Conservation (phyloP, 2,797 vertebrate species). For the Brachymystax lenok region DNA sequence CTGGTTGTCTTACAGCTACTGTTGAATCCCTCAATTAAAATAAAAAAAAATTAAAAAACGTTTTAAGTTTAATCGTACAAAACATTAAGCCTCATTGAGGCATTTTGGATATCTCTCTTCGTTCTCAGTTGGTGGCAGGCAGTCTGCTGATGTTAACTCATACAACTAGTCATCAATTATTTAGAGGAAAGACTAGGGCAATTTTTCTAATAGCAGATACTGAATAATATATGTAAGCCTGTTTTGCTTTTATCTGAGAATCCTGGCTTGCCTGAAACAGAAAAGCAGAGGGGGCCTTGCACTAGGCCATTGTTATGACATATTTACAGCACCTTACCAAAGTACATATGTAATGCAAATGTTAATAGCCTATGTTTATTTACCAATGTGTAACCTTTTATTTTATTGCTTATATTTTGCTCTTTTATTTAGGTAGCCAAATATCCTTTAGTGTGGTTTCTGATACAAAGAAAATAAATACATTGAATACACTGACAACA, state of each 20-base stretch:
- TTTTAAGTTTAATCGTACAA: constrained; percentile 43
- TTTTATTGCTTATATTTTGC: too few relatives aligned
- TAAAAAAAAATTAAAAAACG: constrained; percentile 22
- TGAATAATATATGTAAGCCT: constrained; percentile 53
- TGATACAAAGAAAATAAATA: too few relatives aligned
- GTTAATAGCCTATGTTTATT: too few relatives aligned
- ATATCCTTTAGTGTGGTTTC: too few relatives aligned
- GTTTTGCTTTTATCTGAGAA: background rate
- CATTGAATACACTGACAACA: too few relatives aligned
- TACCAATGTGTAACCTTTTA: too few relatives aligned
- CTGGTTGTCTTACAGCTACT: constrained; percentile 23
- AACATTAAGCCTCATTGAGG: constrained; percentile 46
- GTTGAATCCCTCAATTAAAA: constrained; percentile 51
- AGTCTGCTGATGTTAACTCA: constrained; percentile 51
- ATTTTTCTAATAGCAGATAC: constrained; percentile 48
- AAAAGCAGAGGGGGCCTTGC: background rate
- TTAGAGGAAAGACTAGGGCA: constrained; percentile 42
- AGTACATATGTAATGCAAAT: too few relatives aligned
- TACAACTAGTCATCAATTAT: constrained; percentile 50
- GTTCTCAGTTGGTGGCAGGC: constrained; percentile 26
- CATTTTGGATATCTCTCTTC: constrained; percentile 31
- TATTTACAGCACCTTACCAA: too few relatives aligned
- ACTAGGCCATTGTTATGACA: background rate
- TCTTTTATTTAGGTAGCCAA: too few relatives aligned
- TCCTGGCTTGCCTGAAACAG: background rate